Evolutionary conservation across 2,888 invertebrate species (phyloP).

Genomic region (Epinotia nisella): DNA sequence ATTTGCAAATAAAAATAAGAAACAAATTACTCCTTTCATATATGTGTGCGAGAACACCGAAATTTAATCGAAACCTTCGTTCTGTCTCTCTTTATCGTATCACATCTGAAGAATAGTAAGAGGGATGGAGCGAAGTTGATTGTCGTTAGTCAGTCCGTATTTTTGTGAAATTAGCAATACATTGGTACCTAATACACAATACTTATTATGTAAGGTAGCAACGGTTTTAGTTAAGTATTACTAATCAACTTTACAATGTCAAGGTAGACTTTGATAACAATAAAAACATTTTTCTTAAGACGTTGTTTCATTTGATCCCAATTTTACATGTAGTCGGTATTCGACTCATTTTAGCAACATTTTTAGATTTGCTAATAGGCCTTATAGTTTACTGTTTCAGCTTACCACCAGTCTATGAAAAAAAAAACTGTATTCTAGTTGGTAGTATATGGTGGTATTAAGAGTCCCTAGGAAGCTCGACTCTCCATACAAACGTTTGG

Average conservation of each 20-base stretch:
- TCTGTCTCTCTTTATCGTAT: background rate
- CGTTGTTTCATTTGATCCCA: constrained; percentile 46
- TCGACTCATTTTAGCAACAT: no score
- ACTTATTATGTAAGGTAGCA: constrained; percentile 45
- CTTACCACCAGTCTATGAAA: no score
- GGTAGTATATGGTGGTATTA: no score
- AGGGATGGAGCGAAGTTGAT: background rate
- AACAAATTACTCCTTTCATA: background rate
- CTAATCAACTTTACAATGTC: constrained; percentile 57
- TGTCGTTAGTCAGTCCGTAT: background rate
- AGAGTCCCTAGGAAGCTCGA: no score
- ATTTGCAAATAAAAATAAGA: background rate
- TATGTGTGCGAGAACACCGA: background rate
- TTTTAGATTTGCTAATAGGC: no score
- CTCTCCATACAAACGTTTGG: no score
- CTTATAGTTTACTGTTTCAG: no score
- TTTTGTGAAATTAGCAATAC: background rate
- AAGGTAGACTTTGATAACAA: constrained; percentile 59
- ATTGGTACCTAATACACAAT: constrained; percentile 17
- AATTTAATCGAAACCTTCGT: background rate
- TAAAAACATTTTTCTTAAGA: constrained; percentile 58
- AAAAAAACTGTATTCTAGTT: no score
- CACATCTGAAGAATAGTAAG: background rate
- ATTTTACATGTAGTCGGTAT: no score
- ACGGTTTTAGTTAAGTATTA: constrained; percentile 57